phyloP scores from a whole-genome alignment of 1,140 invertebrate genomes.

The Pygmarrhopalites habei region DNA sequence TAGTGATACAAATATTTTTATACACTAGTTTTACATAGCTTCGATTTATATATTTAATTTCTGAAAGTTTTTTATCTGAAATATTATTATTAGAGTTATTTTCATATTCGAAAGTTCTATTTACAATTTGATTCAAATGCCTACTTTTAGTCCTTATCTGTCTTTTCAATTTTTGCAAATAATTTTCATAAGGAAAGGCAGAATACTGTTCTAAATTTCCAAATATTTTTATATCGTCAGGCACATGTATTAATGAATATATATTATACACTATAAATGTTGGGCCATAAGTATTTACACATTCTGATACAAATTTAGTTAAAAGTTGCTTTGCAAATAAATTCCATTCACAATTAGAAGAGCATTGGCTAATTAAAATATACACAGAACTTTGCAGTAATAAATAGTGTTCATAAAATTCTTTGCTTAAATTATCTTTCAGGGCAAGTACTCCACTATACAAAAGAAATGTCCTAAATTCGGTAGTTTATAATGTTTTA shows the following conservation, averaged over 20 bases:
- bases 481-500: slow-evolving; percentile 27
- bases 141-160: slow-evolving; percentile 7
- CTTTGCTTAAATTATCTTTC: slow-evolving; percentile 3
- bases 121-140: slow-evolving; percentile 17
- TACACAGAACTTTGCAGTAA: slow-evolving; percentile 9
- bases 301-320: slow-evolving; percentile 12
- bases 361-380: slow-evolving; percentile 15
- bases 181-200: slow-evolving; percentile 30
- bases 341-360: background rate
- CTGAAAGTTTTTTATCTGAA: too few relatives aligned
- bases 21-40: too few relatives aligned
- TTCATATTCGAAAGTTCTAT: slow-evolving; percentile 12
- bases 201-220: slow-evolving; percentile 14
- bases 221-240: slow-evolving; percentile 16
- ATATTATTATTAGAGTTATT: too few relatives aligned
- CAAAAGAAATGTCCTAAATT: slow-evolving; percentile 25
- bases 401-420: slow-evolving; percentile 22
- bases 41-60: too few relatives aligned
- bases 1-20: too few relatives aligned
- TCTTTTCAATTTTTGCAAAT: slow-evolving; percentile 18
- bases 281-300: slow-evolving; percentile 8
- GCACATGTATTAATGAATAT: slow-evolving; percentile 23
- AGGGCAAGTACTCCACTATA: slow-evolving; percentile 22
- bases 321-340: slow-evolving; percentile 17
- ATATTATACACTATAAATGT: slow-evolving; percentile 25